These are phyloP conservation scores for Temnothorax unifasciatus DNA, from an alignment of 2,888 invertebrate species.

Conservation along the genomic window DNA sequence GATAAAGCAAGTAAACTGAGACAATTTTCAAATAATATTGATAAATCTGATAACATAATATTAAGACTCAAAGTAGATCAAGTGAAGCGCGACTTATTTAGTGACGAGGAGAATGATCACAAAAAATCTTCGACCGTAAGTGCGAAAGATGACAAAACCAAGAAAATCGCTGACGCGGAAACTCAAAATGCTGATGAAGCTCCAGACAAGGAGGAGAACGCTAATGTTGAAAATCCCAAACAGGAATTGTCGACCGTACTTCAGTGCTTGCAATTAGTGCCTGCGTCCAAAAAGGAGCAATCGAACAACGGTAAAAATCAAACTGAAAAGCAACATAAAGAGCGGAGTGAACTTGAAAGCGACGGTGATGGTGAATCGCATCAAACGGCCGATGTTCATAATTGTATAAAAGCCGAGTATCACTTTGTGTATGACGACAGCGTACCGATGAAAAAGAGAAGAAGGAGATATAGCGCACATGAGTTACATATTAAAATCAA, in stretches of 20 bases:
- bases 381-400: neutral
- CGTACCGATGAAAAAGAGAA: constrained; percentile 74
- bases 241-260: constrained; percentile 79
- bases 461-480: constrained; percentile 76
- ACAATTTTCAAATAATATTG: constrained; percentile 34
- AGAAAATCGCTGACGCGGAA: neutral
- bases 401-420: constrained; percentile 63
- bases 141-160: constrained; percentile 51
- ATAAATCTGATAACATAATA: constrained; percentile 53
- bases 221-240: constrained; percentile 54
- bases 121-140: constrained; percentile 51
- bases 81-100: constrained; percentile 83
- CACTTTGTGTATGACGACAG: constrained; percentile 79
- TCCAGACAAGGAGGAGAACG: neutral
- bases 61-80: constrained; percentile 80
- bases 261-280: constrained; percentile 81
- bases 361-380: neutral
- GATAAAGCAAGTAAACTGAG: constrained; percentile 33
- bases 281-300: constrained; percentile 66
- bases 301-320: constrained; percentile 5
- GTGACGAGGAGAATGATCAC: constrained; percentile 81
- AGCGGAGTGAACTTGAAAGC: neutral
- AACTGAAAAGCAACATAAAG: neutral
- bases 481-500: constrained; percentile 77
- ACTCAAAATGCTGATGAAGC: neutral